A percentile compares a stretch with the other conserved stretches of the same genome.
Conservation (phyloP, 2,113 vertebrate genomes). For the Piprites chloris region DNA sequence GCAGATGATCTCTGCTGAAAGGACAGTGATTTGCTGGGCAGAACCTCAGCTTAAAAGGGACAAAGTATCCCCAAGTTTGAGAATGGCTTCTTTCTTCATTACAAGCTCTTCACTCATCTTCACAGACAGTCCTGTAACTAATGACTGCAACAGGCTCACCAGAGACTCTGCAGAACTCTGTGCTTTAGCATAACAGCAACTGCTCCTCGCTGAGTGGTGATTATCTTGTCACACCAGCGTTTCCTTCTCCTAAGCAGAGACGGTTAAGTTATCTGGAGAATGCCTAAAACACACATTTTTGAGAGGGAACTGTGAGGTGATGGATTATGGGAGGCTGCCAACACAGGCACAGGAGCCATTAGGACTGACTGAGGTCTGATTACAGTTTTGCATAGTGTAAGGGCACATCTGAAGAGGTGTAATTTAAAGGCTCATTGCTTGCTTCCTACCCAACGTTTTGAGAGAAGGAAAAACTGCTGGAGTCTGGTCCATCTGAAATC, state of each 20-base stretch:
- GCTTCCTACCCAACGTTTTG: neutral
- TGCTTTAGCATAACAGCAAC: neutral
- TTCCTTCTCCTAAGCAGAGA: neutral
- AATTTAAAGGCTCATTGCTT: slow-evolving; percentile 52
- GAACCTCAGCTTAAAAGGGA: neutral
- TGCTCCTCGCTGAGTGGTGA: neutral
- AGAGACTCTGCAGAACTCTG: neutral
- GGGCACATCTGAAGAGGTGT: neutral
- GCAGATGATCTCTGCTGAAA: neutral
- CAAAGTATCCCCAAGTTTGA: neutral
- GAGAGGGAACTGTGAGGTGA: neutral
- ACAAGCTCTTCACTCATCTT: slow-evolving; percentile 8
- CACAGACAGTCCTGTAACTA: neutral
- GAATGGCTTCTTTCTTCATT: neutral
- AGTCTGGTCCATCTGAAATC: slow-evolving; percentile 21
- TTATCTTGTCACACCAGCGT: slow-evolving; percentile 15
- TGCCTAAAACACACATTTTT: neutral
- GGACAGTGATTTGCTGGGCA: neutral
- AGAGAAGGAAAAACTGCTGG: neutral
- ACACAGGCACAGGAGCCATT: neutral
- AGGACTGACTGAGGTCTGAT: neutral
- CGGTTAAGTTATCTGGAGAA: neutral
- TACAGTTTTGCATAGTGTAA: slow-evolving; percentile 30
- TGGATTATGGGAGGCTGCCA: neutral
- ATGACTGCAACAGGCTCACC: neutral